Conservation (phyloP, 2,888 invertebrate genomes). For the Stictocephala bisonia region DNA sequence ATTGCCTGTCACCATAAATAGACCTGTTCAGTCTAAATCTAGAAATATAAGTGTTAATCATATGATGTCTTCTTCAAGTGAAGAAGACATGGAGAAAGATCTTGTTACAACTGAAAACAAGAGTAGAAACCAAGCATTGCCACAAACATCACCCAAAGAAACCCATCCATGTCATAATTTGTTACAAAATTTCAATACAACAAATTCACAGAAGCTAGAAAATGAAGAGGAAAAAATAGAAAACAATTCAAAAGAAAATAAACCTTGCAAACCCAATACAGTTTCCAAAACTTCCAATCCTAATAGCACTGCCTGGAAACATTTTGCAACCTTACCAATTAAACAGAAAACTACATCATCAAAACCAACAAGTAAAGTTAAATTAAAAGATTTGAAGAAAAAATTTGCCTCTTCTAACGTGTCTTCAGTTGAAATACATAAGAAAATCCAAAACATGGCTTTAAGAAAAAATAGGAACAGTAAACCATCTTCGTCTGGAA, state of each 20-base stretch:
- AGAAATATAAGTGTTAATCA: background rate
- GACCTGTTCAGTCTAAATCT: background rate
- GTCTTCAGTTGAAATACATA: constrained; percentile 7
- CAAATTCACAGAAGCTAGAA: too few relatives aligned
- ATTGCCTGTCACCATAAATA: background rate
- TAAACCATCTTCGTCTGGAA: background rate
- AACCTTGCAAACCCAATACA: background rate
- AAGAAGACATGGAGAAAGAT: background rate
- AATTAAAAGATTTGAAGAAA: background rate
- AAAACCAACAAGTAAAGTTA: too few relatives aligned
- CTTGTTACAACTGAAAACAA: too few relatives aligned
- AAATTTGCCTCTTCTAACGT: background rate
- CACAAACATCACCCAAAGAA: too few relatives aligned
- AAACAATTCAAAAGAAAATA: too few relatives aligned
- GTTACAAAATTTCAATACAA: too few relatives aligned
- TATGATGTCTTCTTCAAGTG: background rate
- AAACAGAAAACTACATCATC: too few relatives aligned
- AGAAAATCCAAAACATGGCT: constrained; percentile 4
- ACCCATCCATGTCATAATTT: too few relatives aligned
- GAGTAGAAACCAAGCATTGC: too few relatives aligned
- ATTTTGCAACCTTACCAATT: background rate
- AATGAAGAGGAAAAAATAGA: background rate
- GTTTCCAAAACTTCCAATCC: background rate
- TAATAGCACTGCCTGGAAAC: background rate
- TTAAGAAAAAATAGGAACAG: background rate